Evolutionary conservation across 92 coral and sea anemone species (phyloP), one percentile per base, ranked within the genome.

Genomic region (Palythoa heliodiscus): DNA sequence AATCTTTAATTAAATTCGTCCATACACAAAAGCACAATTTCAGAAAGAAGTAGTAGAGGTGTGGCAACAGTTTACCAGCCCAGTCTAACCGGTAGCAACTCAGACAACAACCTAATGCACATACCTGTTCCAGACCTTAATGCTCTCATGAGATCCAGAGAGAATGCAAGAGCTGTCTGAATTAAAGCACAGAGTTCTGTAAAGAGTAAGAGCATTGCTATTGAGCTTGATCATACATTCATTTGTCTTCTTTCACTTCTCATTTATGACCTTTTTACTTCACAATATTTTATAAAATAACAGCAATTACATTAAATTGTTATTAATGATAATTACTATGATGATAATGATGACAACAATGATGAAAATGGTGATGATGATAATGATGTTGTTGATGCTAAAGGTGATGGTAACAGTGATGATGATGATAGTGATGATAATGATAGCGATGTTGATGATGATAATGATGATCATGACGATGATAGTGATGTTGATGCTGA

Each of bases 81-180:
- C 35, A 29, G 35, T 29, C 35, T 29, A 29, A 29, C 35, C 35
- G 1, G 35, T 29, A 29, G 1, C 35, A 29, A 29, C 35, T 29
- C 35, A 29, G 0, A 29, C 35, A 29, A 29, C 35, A 29, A 29
- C 5, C 17, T 3, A 19, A 58, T 14, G 5, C 19, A 7, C 54
- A 3, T 83, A 96, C 99, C 99, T 96, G 89, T 96, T 96, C 99
- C 99, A 96, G 8, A 96, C 83, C 89, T 96, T 96, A 23, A 96
- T 76, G 72, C 95, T 87, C 83, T 96, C 99, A 39, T 93, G 98
- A 2, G 99, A 89, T 50, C 99, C 99, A 78, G 99, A 96, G 60
- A 96, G 68, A 11, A 96, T 81, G 82, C 98, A 95, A 76, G 95
- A 91, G 29, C 90, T 95, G 88, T 96, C 97, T 1, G 98, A 92